Evolutionary conservation across 2,113 vertebrate genomes (phyloP).

Genomic region (Gadus chalcogrammus): DNA sequence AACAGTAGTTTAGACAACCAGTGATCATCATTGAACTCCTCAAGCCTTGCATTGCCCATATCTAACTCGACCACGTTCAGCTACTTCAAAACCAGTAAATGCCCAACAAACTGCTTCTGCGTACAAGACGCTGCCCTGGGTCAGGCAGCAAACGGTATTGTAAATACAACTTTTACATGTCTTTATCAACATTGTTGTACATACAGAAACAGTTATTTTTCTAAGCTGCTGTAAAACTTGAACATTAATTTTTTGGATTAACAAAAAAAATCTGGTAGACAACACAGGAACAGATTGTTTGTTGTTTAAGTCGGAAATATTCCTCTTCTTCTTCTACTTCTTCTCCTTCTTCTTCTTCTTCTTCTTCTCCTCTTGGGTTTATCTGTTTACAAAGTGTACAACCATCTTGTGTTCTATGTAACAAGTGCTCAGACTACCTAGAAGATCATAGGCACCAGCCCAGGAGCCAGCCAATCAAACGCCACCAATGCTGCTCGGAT

Average conservation of each 20-base stretch:
- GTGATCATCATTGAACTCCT: too few relatives aligned
- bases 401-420: slow-evolving; percentile 31
- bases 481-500: slow-evolving; percentile 49
- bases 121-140: background rate
- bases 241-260: slow-evolving; percentile 38
- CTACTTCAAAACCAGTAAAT: too few relatives aligned
- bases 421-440: slow-evolving; percentile 25
- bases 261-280: slow-evolving; percentile 31
- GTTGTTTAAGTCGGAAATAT: slow-evolving; percentile 4
- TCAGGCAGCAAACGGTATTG: slow-evolving; percentile 28
- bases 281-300: slow-evolving; percentile 38
- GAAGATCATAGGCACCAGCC: slow-evolving; percentile 32
- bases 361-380: slow-evolving; percentile 35
- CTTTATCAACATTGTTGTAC: slow-evolving; percentile 58
- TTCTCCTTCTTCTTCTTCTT: background rate
- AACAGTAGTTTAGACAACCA: background rate
- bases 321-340: too few relatives aligned
- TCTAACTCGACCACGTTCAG: too few relatives aligned
- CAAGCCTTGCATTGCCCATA: too few relatives aligned
- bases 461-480: slow-evolving; percentile 33
- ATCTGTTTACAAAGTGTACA: slow-evolving; percentile 39
- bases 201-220: slow-evolving; percentile 76
- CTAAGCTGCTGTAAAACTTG: slow-evolving; percentile 64
- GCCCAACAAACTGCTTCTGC: too few relatives aligned
- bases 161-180: slow-evolving; percentile 48